Percentiles rank a stretch among this genome's conserved stretches.
phyloP scores from a whole-genome alignment of 2,888 invertebrate genomes.

The Drosophila ochracea region DNA sequence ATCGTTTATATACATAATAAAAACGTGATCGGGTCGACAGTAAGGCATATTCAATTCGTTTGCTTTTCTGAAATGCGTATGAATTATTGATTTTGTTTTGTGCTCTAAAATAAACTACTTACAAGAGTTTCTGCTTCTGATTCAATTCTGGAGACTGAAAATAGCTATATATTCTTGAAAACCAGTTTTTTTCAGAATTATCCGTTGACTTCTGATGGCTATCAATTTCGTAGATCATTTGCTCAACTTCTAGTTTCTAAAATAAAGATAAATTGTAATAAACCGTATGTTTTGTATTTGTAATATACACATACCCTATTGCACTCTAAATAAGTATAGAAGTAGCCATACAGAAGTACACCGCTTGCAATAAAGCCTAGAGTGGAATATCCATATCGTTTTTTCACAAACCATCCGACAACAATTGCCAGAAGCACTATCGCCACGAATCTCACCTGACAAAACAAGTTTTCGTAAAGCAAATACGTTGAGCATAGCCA shows the following conservation, averaged over 20 bases:
- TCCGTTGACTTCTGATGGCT: conserved; percentile 15
- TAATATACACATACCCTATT: conserved; percentile 70
- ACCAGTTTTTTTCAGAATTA: conserved; percentile 33
- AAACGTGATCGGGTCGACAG: conserved; percentile 83
- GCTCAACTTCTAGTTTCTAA: conserved; percentile 77
- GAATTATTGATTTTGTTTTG: not conserved
- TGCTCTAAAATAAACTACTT: conserved; percentile 3
- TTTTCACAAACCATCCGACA: conserved; percentile 63
- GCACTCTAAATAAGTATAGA: conserved; percentile 80
- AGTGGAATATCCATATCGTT: conserved; percentile 57
- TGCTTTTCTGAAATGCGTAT: conserved; percentile 64
- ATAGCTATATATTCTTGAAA: conserved; percentile 33
- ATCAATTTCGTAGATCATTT: conserved; percentile 69
- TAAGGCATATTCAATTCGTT: conserved; percentile 66
- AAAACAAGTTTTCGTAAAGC: conserved; percentile 15
- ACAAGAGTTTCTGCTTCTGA: conserved; percentile 64
- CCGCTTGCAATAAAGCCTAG: conserved; percentile 55
- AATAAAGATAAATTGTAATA: not conserved
- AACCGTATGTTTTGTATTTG: not conserved
- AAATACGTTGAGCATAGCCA: conserved; percentile 2
- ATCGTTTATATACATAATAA: conserved; percentile 79
- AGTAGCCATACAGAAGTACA: conserved; percentile 71
- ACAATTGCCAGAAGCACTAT: conserved; percentile 40
- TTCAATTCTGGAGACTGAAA: conserved; percentile 16
- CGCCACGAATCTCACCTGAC: conserved; percentile 75